phyloP scores from a whole-genome alignment of 2,113 vertebrate genomes.

The Nesogale talazaci region DNA sequence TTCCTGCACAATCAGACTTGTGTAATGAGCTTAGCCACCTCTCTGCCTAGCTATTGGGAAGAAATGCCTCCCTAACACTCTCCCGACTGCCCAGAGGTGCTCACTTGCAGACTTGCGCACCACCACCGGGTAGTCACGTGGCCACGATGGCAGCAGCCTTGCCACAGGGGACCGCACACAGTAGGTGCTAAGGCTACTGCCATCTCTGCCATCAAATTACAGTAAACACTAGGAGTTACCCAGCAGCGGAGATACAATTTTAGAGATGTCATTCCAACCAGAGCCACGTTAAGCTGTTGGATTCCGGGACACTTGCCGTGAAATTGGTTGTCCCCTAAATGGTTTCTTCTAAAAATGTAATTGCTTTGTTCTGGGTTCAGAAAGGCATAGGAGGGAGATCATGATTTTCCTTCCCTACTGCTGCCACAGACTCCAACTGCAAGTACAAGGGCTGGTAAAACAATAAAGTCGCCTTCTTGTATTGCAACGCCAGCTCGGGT shows the following conservation, averaged over 20 bases:
- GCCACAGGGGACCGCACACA: conserved; percentile 50
- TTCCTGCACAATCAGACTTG: neutral
- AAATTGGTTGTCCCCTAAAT: conserved; percentile 84
- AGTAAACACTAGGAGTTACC: conserved; percentile 80
- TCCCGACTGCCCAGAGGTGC: neutral
- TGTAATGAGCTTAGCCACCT: neutral
- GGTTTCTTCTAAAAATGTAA: conserved; percentile 82
- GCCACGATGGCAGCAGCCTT: conserved; percentile 27
- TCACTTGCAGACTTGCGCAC: neutral
- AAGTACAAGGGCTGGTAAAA: conserved; percentile 71
- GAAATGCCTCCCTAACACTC: neutral
- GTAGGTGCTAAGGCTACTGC: conserved; percentile 69
- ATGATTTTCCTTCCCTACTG: conserved; percentile 55
- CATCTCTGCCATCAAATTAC: conserved; percentile 75
- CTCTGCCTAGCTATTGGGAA: neutral
- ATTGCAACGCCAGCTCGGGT: conserved; percentile 69
- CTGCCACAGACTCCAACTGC: conserved; percentile 46
- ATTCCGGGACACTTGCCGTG: conserved; percentile 76
- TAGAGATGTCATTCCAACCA: conserved; percentile 81
- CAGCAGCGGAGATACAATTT: conserved; percentile 72
- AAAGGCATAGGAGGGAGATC: conserved; percentile 61
- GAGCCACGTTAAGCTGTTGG: conserved; percentile 80
- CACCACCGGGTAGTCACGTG: conserved; percentile 16
- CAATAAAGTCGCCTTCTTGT: conserved; percentile 77
- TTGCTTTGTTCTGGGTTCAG: conserved; percentile 82